Percentiles rank a stretch among this genome's conserved stretches.
Evolutionary conservation across 2,888 invertebrate genomes (phyloP).

Genomic region (Cheilosia urbana): DNA sequence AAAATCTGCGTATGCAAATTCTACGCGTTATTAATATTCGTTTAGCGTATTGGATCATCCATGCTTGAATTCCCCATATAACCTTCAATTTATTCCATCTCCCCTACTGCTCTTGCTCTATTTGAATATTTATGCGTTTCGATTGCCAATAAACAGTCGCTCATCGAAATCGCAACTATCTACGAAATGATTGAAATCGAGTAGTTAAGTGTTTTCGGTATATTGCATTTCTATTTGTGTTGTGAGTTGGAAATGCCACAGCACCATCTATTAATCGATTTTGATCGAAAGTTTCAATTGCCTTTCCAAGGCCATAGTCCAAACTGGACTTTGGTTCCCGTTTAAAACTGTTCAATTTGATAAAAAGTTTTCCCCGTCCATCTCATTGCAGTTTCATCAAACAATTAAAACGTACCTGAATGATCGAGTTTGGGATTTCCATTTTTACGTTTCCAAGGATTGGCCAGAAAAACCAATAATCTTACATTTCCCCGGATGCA

Average conservation of each 20-base stretch:
- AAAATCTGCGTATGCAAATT: no score
- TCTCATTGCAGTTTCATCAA: conserved; percentile 91
- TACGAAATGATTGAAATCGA: conserved; percentile 16
- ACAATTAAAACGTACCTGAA: conserved; percentile 94
- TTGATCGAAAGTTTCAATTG: conserved; percentile 6
- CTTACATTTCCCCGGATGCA: conserved; percentile 95
- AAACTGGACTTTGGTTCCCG: not conserved
- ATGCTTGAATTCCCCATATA: no score
- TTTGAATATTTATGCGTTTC: conserved; percentile 33
- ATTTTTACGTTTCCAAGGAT: conserved; percentile 94
- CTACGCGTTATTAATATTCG: no score
- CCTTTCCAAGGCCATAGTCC: not conserved
- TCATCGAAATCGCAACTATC: conserved; percentile 25
- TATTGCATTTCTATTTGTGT: not conserved
- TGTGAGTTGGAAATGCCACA: not conserved
- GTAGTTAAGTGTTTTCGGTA: not conserved
- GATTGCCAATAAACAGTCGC: conserved; percentile 24
- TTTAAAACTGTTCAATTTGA: no score
- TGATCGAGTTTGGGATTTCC: conserved; percentile 95
- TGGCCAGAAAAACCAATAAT: conserved; percentile 94
- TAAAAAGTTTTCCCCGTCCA: conserved; percentile 24
- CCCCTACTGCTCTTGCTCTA: no score
- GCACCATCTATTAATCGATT: not conserved
- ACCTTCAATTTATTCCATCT: no score
- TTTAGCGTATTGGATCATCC: no score